Evolutionary conservation across 35 echinoderm and acorn worm genomes (phyloP), one percentile per base, ranked within the genome.

Genomic region (Eucidaris tribuloides): DNA sequence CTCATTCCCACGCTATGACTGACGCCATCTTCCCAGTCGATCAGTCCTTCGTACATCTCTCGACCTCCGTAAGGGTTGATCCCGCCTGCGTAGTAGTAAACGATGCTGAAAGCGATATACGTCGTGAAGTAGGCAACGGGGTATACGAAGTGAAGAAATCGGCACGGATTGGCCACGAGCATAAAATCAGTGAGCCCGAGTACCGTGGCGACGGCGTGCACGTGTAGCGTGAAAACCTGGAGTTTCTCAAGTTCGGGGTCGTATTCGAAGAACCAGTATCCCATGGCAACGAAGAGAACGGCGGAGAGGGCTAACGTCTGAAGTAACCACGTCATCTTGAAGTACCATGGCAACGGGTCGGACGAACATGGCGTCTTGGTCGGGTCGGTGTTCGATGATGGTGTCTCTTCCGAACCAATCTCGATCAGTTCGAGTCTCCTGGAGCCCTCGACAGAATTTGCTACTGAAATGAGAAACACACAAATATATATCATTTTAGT

Each of bases 261-360:
- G 46, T 58, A 92, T 22, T 88, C 90, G 49, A 92, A 35, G 71
- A 81, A 33, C 92, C 92, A 94, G 56, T 82, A 94, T n/a, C 82
- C 87, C 31, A 85, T n/a, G 23, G 82, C 65, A 7, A 94, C 76
- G 24, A 85, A 90, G 31, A 84, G 62, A 3, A 54, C 77, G 0
- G 65, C 86, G 65, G 68, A 61, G 64, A 79, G 86, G 23, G 92
- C 82, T 20, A 89, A 81, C 17, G 48, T 89, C 45, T 94, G 92
- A 1, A 94, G 82, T 4, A 90, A 57, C 92, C 87, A 90, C 44
- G 72, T 79, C 28, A 94, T 15, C 35, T 81, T 85, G 42, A 85
- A 77, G 56, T 91, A 94, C 81, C 87, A 90, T 41, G 92, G 87
- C 20, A 79, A 58, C 46, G 45, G 15, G 4, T 9, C n/a, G 52